Conservation (phyloP, 2,888 invertebrate species). For the Flabesymbios commensalis region DNA sequence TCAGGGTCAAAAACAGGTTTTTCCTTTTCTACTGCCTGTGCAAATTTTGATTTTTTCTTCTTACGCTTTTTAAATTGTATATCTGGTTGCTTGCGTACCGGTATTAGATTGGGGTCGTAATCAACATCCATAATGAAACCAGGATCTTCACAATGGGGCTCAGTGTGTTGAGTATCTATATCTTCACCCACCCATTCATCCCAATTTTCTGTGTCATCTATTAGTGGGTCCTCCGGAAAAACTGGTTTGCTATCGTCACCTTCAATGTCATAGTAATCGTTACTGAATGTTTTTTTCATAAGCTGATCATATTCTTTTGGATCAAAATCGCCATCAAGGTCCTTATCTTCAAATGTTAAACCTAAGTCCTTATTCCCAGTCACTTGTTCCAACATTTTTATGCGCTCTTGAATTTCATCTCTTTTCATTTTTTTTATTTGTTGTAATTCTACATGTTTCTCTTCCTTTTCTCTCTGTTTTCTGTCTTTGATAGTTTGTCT, state of each 20-base stretch:
- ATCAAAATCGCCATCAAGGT: conserved; percentile 79
- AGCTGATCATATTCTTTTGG: conserved; percentile 82
- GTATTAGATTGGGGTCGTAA: conserved; percentile 68
- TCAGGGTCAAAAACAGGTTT: conserved; percentile 85
- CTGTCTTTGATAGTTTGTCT: conserved; percentile 68
- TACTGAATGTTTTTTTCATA: conserved; percentile 72
- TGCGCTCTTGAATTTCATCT: conserved; percentile 87
- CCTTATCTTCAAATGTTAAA: conserved; percentile 79
- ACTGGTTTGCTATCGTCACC: conserved; percentile 70
- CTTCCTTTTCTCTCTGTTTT: conserved; percentile 65
- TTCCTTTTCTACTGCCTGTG: conserved; percentile 72
- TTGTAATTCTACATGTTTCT: conserved; percentile 84
- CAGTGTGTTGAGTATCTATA: conserved; percentile 26
- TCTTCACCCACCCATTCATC: conserved; percentile 12
- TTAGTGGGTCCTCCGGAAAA: conserved; percentile 11
- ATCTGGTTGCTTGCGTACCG: not conserved
- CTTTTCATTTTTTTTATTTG: conserved; percentile 83
- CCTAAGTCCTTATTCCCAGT: conserved; percentile 80
- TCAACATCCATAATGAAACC: conserved; percentile 90
- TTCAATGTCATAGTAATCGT: conserved; percentile 20
- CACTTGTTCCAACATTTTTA: conserved; percentile 82
- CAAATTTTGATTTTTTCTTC: conserved; percentile 73
- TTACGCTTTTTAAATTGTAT: conserved; percentile 64
- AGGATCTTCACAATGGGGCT: conserved; percentile 67
- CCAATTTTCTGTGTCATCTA: no score